A percentile compares a stretch with the other conserved stretches of the same genome.
These are phyloP conservation scores for Ia io DNA, from an alignment of 2,113 vertebrate species.

Conservation along the genomic window DNA sequence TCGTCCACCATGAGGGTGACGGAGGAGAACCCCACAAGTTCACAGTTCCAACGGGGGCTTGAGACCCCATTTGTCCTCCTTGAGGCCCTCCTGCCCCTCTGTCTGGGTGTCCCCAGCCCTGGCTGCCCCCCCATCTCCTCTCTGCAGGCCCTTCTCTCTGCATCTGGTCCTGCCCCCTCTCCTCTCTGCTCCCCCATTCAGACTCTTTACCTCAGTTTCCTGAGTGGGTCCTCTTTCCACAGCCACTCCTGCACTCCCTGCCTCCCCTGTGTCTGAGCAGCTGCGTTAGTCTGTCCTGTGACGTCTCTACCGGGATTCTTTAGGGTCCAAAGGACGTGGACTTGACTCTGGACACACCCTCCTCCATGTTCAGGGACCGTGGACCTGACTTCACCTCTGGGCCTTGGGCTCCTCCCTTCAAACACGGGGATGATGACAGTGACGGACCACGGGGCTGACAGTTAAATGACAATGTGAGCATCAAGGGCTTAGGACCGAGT, in stretches of 20 bases:
- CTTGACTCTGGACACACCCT: not conserved
- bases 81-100: not conserved
- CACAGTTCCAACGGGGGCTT: not conserved
- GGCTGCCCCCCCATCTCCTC: not conserved
- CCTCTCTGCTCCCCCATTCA: not conserved
- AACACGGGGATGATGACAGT: accelerated
- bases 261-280: not conserved
- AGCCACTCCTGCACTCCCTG: too few species aligned
- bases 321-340: not conserved
- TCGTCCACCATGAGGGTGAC: not conserved
- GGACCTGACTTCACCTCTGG: not conserved
- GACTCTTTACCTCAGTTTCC: not conserved
- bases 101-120: too few species aligned
- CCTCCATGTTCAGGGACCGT: not conserved
- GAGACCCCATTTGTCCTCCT: not conserved
- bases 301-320: not conserved
- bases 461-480: not conserved
- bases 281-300: accelerated
- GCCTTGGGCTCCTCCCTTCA: not conserved
- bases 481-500: not conserved
- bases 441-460: not conserved
- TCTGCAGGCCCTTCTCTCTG: not conserved
- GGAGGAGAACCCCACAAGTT: too few species aligned
- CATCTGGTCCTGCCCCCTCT: not conserved
- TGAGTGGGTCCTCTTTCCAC: not conserved